Evolutionary conservation across 2,888 invertebrate genomes (phyloP).

Genomic region (Prosapia bicincta): DNA sequence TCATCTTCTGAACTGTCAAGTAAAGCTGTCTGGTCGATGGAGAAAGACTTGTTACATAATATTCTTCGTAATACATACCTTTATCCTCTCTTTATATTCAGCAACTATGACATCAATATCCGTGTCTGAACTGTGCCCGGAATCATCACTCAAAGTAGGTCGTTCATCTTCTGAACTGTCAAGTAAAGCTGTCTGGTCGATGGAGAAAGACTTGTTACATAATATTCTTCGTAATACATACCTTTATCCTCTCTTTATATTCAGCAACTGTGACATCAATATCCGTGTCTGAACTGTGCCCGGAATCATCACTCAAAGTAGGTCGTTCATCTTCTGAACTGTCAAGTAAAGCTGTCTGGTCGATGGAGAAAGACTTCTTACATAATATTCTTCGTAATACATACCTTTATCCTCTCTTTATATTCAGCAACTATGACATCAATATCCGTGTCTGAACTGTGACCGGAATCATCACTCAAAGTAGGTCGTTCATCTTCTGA

Average conservation of each 20-base stretch:
- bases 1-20: background rate
- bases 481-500: background rate
- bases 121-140: slow-evolving; percentile 8
- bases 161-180: background rate
- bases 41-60: background rate
- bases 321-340: background rate
- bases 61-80: background rate
- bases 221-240: background rate
- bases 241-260: slow-evolving; percentile 9
- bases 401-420: slow-evolving; percentile 3
- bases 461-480: slow-evolving; percentile 3
- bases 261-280: slow-evolving; percentile 14
- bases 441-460: slow-evolving; percentile 9
- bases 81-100: slow-evolving; percentile 5
- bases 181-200: background rate
- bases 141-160: slow-evolving; percentile 5
- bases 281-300: slow-evolving; percentile 12
- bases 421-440: slow-evolving; percentile 12
- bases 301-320: slow-evolving; percentile 5
- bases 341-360: background rate
- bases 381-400: background rate
- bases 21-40: background rate
- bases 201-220: background rate
- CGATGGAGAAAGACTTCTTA: too few relatives aligned
- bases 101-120: slow-evolving; percentile 16